Conservation (phyloP, 2,888 invertebrate species). For the Pardosa pseudoannulata region DNA sequence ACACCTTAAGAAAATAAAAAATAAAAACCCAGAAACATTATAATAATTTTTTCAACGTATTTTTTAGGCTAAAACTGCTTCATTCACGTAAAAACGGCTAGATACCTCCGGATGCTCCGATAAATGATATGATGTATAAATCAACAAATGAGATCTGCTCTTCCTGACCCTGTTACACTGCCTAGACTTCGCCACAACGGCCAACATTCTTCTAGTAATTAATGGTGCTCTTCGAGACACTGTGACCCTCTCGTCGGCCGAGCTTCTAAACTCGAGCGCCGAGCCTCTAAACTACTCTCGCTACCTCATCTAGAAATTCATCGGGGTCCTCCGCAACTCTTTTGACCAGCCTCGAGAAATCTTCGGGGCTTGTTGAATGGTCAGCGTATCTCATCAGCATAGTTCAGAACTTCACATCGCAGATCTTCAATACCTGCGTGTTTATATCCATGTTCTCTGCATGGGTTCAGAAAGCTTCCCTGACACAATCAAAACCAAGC, state of each 20-base stretch:
- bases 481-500: constrained; percentile 46
- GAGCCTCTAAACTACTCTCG: constrained; percentile 20
- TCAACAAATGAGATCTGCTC: constrained; percentile 48
- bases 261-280: constrained; percentile 36
- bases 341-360: constrained; percentile 32
- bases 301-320: constrained; percentile 5
- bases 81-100: constrained; percentile 66
- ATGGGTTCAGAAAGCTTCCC: constrained; percentile 15
- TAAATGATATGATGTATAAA: constrained; percentile 36
- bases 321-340: constrained; percentile 13
- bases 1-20: constrained; percentile 16
- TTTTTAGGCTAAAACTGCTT: constrained; percentile 71
- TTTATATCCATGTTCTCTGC: constrained; percentile 20
- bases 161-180: constrained; percentile 40
- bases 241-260: constrained; percentile 20
- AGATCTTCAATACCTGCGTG: constrained; percentile 50
- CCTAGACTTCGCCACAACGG: constrained; percentile 62
- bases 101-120: constrained; percentile 66
- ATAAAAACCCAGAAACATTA: constrained; percentile 38
- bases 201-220: constrained; percentile 50
- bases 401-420: constrained; percentile 25
- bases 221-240: constrained; percentile 47
- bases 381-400: constrained; percentile 46
- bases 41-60: constrained; percentile 64
- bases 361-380: constrained; percentile 32